These are phyloP conservation scores for Trichogramma dendrolimi DNA, from an alignment of 2,888 invertebrate genomes.

Conservation along the genomic window DNA sequence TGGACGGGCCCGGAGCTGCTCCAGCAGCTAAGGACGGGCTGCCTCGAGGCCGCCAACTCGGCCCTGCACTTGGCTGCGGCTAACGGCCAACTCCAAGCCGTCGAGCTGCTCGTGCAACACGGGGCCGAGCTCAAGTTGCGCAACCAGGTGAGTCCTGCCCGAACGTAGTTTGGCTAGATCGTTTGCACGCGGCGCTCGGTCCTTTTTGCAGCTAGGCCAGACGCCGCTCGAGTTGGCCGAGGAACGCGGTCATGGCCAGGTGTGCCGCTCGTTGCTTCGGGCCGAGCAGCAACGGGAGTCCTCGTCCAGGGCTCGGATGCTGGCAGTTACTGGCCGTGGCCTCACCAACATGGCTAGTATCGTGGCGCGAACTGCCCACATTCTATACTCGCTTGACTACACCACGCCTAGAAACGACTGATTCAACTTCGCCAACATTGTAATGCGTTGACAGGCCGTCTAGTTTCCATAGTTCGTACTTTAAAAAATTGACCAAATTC, in stretches of 20 bases:
- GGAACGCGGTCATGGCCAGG: conserved; percentile 64
- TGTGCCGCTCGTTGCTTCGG: conserved; percentile 60
- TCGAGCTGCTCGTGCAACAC: conserved; percentile 64
- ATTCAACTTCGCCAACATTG: too few species aligned
- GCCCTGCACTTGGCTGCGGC: conserved; percentile 73
- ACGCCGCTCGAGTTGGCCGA: conserved; percentile 79
- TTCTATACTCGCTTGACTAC: too few species aligned
- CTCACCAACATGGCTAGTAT: too few species aligned
- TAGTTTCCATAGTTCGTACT: too few species aligned
- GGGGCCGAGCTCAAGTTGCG: conserved; percentile 70
- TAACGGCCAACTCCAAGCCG: conserved; percentile 67
- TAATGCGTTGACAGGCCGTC: too few species aligned
- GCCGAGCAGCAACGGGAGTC: conserved; percentile 46
- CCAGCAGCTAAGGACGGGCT: background rate
- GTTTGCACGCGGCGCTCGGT: background rate
- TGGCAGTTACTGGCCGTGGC: too few species aligned
- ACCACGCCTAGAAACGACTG: too few species aligned
- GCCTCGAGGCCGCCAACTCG: conserved; percentile 52
- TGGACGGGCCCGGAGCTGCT: background rate
- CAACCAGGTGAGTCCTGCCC: conserved; percentile 61
- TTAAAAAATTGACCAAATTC: too few species aligned
- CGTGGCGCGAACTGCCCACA: too few species aligned
- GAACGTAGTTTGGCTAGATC: background rate
- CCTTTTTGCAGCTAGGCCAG: conserved; percentile 46
- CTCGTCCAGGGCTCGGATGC: background rate